Conservation (phyloP, 2,113 vertebrate genomes). For the Burhinus oedicnemus region DNA sequence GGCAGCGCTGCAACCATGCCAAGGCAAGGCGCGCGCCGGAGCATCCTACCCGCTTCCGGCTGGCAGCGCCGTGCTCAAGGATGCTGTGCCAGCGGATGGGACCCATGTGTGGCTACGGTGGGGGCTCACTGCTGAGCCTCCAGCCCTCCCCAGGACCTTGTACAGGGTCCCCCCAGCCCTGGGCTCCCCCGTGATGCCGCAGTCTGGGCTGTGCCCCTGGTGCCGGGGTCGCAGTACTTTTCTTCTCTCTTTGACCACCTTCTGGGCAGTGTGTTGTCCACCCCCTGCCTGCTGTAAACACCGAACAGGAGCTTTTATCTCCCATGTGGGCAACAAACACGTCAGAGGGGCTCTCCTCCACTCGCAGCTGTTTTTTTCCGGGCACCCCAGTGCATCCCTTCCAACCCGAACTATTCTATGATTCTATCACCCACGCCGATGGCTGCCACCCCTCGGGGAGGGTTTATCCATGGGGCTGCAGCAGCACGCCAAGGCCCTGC, state of each 20-base stretch:
- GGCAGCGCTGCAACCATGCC: not conserved
- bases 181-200: not conserved
- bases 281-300: not conserved
- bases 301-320: not conserved
- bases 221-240: rapidly evolving
- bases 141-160: not conserved
- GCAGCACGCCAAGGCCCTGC: rapidly evolving
- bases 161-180: not conserved
- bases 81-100: not conserved
- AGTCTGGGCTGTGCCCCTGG: not conserved
- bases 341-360: rapidly evolving
- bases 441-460: rapidly evolving
- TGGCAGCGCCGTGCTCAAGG: rapidly evolving
- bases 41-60: rapidly evolving
- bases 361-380: rapidly evolving
- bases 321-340: rapidly evolving
- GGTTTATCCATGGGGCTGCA: not conserved
- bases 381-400: not conserved
- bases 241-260: not conserved
- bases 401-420: not conserved
- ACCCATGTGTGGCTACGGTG: rapidly evolving
- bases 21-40: rapidly evolving
- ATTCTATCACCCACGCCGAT: rapidly evolving
- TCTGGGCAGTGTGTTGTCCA: not conserved
- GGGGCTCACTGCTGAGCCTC: not conserved